Conservation (phyloP, 2,113 vertebrate genomes). For the Sylvicapra grimmia region DNA sequence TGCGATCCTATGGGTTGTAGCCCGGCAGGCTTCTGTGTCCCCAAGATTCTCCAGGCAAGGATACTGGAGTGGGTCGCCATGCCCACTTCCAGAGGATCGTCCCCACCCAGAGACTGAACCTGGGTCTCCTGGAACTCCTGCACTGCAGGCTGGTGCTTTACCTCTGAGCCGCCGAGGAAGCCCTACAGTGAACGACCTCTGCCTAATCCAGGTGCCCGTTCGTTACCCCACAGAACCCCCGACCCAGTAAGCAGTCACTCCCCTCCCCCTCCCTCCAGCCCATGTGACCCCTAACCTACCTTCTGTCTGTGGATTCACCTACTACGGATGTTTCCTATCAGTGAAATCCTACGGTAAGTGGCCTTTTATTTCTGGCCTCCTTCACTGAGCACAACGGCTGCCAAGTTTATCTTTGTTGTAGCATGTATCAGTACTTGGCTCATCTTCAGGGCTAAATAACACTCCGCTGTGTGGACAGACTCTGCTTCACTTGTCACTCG, state of each 20-base stretch:
- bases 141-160: not conserved
- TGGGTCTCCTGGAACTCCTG: not conserved
- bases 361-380: not conserved
- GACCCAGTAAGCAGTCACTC: not conserved
- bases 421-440: not conserved
- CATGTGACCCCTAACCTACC: not conserved
- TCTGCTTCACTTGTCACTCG: accelerated
- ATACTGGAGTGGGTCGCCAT: not conserved
- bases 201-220: not conserved
- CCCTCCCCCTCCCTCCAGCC: too few relatives aligned
- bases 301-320: not conserved
- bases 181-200: not conserved
- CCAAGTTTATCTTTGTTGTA: too few relatives aligned
- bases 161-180: not conserved
- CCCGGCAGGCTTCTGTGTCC: not conserved
- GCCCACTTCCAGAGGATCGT: not conserved
- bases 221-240: not conserved
- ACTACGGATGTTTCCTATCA: not conserved
- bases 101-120: not conserved
- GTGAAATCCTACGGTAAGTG: accelerated
- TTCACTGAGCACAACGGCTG: not conserved
- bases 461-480: not conserved
- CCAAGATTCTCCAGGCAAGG: not conserved
- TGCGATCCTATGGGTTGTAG: not conserved
- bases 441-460: not conserved